Evolutionary conservation across 2,113 vertebrate species (phyloP).

Genomic region (Nothoprocta pentlandii): DNA sequence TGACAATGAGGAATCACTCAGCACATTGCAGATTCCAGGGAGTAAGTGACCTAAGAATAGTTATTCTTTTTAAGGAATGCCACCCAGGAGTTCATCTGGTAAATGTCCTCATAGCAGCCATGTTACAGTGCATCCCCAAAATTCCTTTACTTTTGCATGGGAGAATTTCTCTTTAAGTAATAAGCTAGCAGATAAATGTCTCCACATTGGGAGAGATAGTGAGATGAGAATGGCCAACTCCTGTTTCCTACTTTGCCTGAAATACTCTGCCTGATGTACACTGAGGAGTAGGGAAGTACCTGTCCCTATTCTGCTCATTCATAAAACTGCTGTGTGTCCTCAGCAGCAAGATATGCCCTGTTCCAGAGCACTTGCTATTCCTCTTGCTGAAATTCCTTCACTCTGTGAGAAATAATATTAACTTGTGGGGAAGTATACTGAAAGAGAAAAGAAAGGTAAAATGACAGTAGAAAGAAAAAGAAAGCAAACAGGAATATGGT

Average conservation of each 20-base stretch:
- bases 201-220: not conserved
- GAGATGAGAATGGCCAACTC: not conserved
- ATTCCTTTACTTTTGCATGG: not conserved
- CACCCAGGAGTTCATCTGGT: not conserved
- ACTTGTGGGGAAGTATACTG: not conserved
- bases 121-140: not conserved
- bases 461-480: not conserved
- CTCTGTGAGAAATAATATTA: not conserved
- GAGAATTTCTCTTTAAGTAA: not conserved
- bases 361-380: not conserved
- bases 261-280: not conserved
- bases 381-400: not conserved
- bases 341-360: not conserved
- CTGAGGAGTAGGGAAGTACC: not conserved
- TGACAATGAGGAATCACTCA: not conserved
- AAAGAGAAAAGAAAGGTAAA: not conserved
- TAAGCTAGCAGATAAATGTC: not conserved
- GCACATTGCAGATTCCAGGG: not conserved
- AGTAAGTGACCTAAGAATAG: not conserved
- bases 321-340: fast-evolving
- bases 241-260: not conserved
- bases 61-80: not conserved
- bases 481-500: not conserved
- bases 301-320: not conserved
- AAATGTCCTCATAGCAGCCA: not conserved